Conservation (phyloP, 2,113 vertebrate genomes). For the Catharus bicknelli region DNA sequence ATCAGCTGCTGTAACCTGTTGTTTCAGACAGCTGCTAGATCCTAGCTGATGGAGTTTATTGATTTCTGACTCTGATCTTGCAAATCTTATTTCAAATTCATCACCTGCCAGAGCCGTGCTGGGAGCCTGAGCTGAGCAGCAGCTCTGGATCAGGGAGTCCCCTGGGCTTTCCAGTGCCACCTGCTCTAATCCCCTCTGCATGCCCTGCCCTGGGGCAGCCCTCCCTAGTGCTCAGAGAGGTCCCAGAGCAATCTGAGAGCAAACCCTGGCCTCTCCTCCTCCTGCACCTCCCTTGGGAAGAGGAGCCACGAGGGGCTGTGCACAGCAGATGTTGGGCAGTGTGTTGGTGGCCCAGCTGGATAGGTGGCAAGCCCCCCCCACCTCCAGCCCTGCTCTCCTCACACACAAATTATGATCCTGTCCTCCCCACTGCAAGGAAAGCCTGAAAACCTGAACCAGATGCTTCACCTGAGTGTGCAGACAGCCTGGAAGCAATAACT, state of each 20-base stretch:
- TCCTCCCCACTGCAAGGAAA: not conserved
- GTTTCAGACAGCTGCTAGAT: constrained; percentile 22
- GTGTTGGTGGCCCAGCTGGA: not conserved
- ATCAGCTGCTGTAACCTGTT: constrained; percentile 22
- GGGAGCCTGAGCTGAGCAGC: not conserved
- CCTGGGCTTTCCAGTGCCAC: not conserved
- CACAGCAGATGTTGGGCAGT: not conserved
- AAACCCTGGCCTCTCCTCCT: not conserved
- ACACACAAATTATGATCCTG: not conserved
- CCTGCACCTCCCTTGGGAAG: too few relatives aligned
- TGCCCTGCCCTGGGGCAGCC: not conserved
- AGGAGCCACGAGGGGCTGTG: not conserved
- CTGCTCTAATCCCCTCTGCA: not conserved
- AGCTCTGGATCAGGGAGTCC: accelerated
- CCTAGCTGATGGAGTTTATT: constrained; percentile 36
- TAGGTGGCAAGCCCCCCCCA: not conserved
- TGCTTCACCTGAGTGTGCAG: constrained; percentile 47
- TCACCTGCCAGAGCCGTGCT: not conserved
- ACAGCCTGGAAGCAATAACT: constrained; percentile 55
- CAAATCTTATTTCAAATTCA: constrained; percentile 11
- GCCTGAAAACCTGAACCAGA: constrained; percentile 42
- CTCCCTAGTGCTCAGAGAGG: not conserved
- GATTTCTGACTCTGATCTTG: constrained; percentile 34
- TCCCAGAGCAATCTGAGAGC: not conserved
- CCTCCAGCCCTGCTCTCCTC: not conserved